Evolutionary conservation across 2,888 invertebrate species (phyloP).

Genomic region (Zeuzera pyrina): DNA sequence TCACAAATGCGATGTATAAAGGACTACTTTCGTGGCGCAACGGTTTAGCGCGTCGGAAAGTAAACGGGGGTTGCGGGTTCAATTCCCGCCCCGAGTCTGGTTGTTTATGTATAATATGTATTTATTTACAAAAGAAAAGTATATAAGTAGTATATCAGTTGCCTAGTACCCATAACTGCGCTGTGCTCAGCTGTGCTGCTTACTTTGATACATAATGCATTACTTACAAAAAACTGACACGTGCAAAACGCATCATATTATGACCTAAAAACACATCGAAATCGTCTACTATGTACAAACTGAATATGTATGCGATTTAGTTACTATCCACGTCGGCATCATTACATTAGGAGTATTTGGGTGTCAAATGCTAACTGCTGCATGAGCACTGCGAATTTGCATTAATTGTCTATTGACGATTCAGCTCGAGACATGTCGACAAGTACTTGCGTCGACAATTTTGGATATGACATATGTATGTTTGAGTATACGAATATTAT

Average conservation of each 20-base stretch:
- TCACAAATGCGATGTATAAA: too few species aligned
- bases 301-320: constrained; percentile 35
- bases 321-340: constrained; percentile 13
- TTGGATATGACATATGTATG: constrained; percentile 68
- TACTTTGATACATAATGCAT: too few species aligned
- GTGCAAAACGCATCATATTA: constrained; percentile 23
- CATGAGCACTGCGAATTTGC: constrained; percentile 46
- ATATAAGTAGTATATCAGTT: too few species aligned
- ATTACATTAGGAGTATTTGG: constrained; percentile 22
- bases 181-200: too few species aligned
- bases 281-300: constrained; percentile 27
- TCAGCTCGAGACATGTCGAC: constrained; percentile 35
- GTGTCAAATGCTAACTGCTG: constrained; percentile 37
- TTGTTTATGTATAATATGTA: too few species aligned
- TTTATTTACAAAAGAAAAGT: too few species aligned
- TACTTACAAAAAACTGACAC: constrained; percentile 23
- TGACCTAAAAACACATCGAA: constrained; percentile 43
- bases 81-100: too few species aligned
- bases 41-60: too few species aligned
- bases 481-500: constrained; percentile 36
- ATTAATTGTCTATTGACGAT: constrained; percentile 54
- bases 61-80: too few species aligned
- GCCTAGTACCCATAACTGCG: too few species aligned
- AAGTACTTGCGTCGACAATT: constrained; percentile 34
- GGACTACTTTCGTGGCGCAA: too few species aligned